Evolutionary conservation across 2,888 invertebrate genomes (phyloP).

Genomic region (Calliopum simillimum): DNA sequence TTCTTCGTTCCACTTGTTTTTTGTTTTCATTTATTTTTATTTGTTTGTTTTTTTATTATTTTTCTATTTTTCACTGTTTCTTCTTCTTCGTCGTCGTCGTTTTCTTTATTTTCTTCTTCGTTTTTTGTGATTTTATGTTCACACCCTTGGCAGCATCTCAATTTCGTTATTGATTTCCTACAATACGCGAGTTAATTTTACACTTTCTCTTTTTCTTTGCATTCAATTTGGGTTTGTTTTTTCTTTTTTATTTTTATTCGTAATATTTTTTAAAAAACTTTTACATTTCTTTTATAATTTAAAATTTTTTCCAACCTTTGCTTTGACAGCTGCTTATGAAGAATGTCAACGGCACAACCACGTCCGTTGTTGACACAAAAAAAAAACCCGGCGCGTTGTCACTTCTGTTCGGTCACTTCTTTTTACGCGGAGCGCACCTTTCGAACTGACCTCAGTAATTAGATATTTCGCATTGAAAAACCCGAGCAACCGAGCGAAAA

Average conservation of each 20-base stretch:
- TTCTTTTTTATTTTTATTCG: slow-evolving; percentile 9
- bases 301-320: background rate
- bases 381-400: background rate
- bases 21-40: slow-evolving; percentile 33
- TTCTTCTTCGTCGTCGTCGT: no score
- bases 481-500: no score
- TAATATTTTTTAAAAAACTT: background rate
- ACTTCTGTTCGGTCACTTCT: background rate
- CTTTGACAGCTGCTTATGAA: background rate
- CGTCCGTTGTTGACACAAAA: background rate
- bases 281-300: background rate
- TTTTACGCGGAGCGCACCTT: slow-evolving; percentile 48
- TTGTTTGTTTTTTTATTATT: background rate
- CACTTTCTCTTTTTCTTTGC: background rate
- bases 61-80: slow-evolving; percentile 12
- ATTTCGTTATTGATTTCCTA: slow-evolving; percentile 19
- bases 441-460: slow-evolving; percentile 53
- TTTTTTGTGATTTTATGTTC: slow-evolving; percentile 31
- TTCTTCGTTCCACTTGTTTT: slow-evolving; percentile 19
- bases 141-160: slow-evolving; percentile 43
- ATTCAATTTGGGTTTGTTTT: background rate
- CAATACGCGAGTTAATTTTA: background rate
- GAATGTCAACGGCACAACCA: no score
- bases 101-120: slow-evolving; percentile 23
- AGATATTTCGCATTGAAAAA: background rate